These are phyloP conservation scores for Callyntrura sp. DNA, from an alignment of 2,888 invertebrate species.

Conservation along the genomic window DNA sequence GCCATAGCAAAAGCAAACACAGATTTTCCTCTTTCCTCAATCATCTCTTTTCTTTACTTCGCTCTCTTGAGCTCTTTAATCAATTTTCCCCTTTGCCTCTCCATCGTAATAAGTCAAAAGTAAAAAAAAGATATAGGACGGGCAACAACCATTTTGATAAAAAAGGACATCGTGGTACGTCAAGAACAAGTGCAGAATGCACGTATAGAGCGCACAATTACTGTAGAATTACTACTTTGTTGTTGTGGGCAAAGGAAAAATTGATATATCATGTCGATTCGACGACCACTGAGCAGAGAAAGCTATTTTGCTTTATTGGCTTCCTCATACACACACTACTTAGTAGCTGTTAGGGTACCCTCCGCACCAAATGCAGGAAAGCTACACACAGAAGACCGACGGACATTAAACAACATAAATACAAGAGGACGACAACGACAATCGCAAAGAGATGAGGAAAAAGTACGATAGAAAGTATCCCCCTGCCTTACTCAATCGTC, in stretches of 20 bases:
- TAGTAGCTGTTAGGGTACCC: background rate
- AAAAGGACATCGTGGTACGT: conserved; percentile 45
- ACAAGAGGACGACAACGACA: background rate
- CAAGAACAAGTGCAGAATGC: conserved; percentile 7
- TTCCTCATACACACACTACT: background rate
- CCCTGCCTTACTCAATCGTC: too few species aligned
- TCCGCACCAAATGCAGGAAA: background rate
- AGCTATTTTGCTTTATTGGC: conserved; percentile 59
- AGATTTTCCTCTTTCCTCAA: conserved; percentile 42
- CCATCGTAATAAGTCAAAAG: conserved; percentile 65
- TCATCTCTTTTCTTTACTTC: conserved; percentile 24
- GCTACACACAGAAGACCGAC: background rate
- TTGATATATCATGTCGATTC: conserved; percentile 48
- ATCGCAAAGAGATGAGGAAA: background rate
- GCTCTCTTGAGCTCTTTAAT: conserved; percentile 65
- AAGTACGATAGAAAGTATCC: background rate
- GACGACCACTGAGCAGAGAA: conserved; percentile 15
- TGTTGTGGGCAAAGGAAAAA: conserved; percentile 46
- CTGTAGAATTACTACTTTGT: conserved; percentile 9
- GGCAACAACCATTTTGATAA: conserved; percentile 35
- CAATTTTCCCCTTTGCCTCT: conserved; percentile 74
- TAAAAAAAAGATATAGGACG: conserved; percentile 27
- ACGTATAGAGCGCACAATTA: background rate
- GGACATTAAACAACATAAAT: background rate
- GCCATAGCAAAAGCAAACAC: background rate